Percentiles rank a stretch among this genome's conserved stretches.
These are phyloP conservation scores for Smittia aterrima DNA, from an alignment of 2,888 invertebrate genomes.

Conservation along the genomic window DNA sequence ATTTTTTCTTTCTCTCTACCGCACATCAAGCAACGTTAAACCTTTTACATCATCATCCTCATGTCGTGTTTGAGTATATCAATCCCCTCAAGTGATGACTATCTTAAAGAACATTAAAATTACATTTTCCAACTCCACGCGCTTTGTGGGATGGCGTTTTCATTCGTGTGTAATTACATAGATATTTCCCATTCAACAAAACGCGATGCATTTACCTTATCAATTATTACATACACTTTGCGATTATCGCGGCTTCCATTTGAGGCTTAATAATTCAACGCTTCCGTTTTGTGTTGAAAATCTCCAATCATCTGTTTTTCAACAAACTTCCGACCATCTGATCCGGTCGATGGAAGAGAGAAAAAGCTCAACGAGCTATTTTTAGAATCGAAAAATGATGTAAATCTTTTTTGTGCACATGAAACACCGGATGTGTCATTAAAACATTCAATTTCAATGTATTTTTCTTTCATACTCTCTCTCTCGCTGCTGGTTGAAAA, in stretches of 20 bases:
- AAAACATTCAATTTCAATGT: slow-evolving; percentile 1
- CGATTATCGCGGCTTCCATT: slow-evolving; percentile 2
- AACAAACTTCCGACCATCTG: background rate
- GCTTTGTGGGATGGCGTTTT: no score
- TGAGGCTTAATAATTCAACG: slow-evolving; percentile 6
- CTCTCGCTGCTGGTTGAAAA: background rate
- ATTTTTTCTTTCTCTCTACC: background rate
- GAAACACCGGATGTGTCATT: slow-evolving; percentile 38
- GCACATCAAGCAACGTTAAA: background rate
- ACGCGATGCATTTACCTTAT: slow-evolving; percentile 12
- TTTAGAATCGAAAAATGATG: slow-evolving; percentile 12
- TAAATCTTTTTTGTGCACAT: slow-evolving; percentile 1
- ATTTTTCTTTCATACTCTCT: background rate
- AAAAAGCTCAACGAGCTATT: background rate
- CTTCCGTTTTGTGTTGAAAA: slow-evolving; percentile 16
- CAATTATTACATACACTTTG: background rate
- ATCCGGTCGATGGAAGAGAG: background rate
- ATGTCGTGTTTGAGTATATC: background rate
- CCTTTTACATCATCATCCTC: background rate
- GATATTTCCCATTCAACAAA: background rate
- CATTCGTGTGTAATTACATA: background rate
- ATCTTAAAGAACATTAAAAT: slow-evolving; percentile 6
- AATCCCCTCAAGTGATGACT: background rate
- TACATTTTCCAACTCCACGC: background rate
- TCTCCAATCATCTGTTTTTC: background rate